A percentile compares a stretch with the other conserved stretches of the same genome.
phyloP scores from a whole-genome alignment of 1,140 invertebrate genomes.

The Macrocentrus cingulum region DNA sequence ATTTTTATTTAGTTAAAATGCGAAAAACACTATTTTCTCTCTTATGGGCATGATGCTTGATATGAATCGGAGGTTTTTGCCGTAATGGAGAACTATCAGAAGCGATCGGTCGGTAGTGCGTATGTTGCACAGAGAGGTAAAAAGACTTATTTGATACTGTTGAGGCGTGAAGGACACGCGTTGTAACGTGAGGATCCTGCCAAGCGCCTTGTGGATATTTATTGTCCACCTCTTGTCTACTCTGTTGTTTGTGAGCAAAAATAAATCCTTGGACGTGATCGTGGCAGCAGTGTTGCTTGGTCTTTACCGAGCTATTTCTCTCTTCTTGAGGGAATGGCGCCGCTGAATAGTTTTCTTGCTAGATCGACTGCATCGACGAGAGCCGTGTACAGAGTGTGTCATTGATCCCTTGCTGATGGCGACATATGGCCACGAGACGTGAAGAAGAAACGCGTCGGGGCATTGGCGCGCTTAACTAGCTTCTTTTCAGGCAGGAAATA shows the following conservation, averaged over 20 bases:
- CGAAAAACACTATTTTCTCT: too few species aligned
- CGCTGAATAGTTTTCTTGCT: conserved; percentile 11
- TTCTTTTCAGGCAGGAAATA: not conserved
- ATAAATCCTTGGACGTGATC: conserved; percentile 9
- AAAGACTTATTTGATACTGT: conserved; percentile 11
- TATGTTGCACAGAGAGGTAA: not conserved
- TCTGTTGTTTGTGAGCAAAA: not conserved
- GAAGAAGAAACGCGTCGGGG: conserved; percentile 10
- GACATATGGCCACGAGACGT: conserved; percentile 12
- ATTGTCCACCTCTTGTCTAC: not conserved
- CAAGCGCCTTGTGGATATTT: conserved; percentile 14
- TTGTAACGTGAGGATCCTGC: conserved; percentile 22
- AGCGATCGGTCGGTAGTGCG: conserved; percentile 1
- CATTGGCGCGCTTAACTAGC: conserved; percentile 17
- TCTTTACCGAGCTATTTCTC: conserved; percentile 4
- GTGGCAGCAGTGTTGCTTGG: too few species aligned
- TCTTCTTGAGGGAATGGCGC: not conserved
- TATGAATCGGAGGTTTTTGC: too few species aligned
- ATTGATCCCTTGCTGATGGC: conserved; percentile 8
- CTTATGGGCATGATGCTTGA: too few species aligned
- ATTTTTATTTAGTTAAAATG: too few species aligned
- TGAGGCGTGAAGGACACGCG: conserved; percentile 17
- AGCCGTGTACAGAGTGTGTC: not conserved
- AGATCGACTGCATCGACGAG: not conserved
- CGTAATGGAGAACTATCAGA: conserved; percentile 7